Conservation (phyloP, 2,113 vertebrate species). For the Budorcas taxicolor region DNA sequence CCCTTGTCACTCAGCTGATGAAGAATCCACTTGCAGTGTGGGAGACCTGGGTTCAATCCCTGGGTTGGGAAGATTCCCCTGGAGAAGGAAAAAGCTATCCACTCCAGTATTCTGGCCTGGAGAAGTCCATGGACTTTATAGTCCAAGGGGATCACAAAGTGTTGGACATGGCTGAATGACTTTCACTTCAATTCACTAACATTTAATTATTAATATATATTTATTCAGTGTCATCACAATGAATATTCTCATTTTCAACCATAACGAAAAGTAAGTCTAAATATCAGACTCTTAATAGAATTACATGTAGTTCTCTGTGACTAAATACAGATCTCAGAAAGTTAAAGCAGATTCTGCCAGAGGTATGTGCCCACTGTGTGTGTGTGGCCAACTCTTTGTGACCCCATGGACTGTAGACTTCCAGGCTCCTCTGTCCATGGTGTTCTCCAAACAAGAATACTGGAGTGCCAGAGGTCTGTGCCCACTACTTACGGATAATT, state of each 20-base stretch:
- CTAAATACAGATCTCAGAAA: background rate
- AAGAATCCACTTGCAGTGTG: rapidly evolving
- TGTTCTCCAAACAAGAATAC: background rate
- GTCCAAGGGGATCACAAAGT: background rate
- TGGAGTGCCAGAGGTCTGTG: background rate
- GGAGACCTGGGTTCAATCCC: background rate
- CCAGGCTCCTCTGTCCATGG: background rate
- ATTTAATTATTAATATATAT: background rate
- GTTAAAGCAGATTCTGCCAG: background rate
- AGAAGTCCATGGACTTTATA: background rate
- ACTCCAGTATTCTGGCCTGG: background rate
- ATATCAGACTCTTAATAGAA: background rate
- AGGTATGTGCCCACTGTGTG: background rate
- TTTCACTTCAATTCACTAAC: background rate
- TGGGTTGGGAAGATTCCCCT: background rate
- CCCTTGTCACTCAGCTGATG: background rate
- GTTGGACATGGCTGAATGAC: background rate
- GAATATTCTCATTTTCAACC: background rate
- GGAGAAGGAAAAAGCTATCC: background rate
- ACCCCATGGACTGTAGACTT: background rate
- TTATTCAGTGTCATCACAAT: background rate
- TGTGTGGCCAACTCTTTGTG: background rate
- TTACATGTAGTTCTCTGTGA: background rate
- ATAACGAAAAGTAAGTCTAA: background rate
- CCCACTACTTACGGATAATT: background rate